Evolutionary conservation across 2,113 vertebrate species (phyloP).

Genomic region (Pongo abelii): DNA sequence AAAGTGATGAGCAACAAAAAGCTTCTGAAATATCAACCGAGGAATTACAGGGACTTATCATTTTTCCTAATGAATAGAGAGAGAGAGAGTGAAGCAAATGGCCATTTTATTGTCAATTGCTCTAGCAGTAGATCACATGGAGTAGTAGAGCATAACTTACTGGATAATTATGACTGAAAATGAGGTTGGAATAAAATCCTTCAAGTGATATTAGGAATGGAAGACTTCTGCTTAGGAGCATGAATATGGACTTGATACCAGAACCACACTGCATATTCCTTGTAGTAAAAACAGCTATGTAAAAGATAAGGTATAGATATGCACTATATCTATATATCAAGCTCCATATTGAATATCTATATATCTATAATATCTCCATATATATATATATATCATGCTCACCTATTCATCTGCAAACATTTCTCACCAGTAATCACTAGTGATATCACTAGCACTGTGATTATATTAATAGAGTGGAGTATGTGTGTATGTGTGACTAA

Average conservation of each 20-base stretch:
- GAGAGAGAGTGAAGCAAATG: not conserved
- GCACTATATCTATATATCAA: not conserved
- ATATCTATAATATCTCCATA: not conserved
- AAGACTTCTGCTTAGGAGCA: not conserved
- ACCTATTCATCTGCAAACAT: not conserved
- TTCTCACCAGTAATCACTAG: no score
- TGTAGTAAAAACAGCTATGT: not conserved
- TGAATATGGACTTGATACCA: not conserved
- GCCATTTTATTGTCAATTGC: not conserved
- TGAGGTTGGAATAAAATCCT: not conserved
- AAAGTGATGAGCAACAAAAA: not conserved
- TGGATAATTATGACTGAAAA: not conserved
- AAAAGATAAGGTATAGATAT: not conserved
- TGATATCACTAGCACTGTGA: not conserved
- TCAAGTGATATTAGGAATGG: not conserved
- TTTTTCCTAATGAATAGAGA: not conserved
- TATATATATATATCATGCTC: not conserved
- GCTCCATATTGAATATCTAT: not conserved
- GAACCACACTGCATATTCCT: not conserved
- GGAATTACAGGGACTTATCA: not conserved
- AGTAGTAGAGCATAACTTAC: not conserved
- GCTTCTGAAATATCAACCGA: not conserved
- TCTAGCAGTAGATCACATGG: not conserved
- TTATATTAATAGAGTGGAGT: not conserved
- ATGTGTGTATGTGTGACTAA: not conserved